These are phyloP conservation scores for Drosophila busckii DNA, from an alignment of 1,140 invertebrate genomes.

Conservation along the genomic window DNA sequence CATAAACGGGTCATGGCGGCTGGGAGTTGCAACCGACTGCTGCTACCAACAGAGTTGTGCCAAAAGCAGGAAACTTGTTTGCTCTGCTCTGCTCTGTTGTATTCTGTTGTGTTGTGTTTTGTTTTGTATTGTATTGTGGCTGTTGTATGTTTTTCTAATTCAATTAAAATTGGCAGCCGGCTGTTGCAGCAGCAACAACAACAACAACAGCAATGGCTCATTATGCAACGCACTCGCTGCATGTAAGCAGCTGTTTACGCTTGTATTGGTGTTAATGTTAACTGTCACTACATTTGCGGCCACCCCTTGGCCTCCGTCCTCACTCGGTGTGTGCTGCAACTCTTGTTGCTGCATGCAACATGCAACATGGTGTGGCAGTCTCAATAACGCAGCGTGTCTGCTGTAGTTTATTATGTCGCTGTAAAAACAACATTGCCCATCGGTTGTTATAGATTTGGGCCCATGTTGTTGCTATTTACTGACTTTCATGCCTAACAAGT, in stretches of 20 bases:
- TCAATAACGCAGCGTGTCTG: constrained; percentile 8
- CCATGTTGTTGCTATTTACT: constrained; percentile 9
- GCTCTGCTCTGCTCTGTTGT: too few species aligned
- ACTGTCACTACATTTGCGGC: constrained; percentile 67
- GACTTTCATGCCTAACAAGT: constrained; percentile 32
- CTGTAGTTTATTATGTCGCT: constrained; percentile 66
- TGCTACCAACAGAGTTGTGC: not conserved
- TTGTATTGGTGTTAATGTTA: constrained; percentile 75
- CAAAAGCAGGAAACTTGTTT: constrained; percentile 32
- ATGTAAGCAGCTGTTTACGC: constrained; percentile 54
- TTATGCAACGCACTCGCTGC: constrained; percentile 31
- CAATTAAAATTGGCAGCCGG: constrained; percentile 68
- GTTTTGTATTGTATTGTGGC: not conserved
- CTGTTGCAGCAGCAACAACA: constrained; percentile 13
- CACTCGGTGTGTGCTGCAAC: constrained; percentile 1
- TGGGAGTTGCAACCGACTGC: not conserved
- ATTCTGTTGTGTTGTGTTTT: constrained; percentile 3
- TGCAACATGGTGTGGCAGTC: not conserved
- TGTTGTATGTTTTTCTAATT: constrained; percentile 58
- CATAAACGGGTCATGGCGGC: not conserved
- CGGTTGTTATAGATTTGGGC: constrained; percentile 34
- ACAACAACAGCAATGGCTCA: constrained; percentile 28
- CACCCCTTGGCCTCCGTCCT: not conserved
- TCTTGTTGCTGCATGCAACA: not conserved
- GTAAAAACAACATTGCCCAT: constrained; percentile 65